Conservation (phyloP, 2,888 invertebrate genomes). For the Drosophila kambysellisi region DNA sequence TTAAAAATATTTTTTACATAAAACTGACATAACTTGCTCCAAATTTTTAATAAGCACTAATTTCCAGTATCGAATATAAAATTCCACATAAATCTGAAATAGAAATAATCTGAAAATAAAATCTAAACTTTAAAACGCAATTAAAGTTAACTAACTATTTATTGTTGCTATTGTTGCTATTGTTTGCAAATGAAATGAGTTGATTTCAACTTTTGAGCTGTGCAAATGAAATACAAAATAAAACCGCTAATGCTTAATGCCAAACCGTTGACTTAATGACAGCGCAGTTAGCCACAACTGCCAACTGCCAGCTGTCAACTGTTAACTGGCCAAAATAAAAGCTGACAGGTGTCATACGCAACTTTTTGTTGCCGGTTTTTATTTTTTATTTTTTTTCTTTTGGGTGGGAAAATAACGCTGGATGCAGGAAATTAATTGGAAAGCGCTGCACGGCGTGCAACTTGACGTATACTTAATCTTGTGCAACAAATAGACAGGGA, state of each 20-base stretch:
- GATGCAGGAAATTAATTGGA: constrained; percentile 62
- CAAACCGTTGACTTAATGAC: constrained; percentile 44
- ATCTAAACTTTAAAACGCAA: background rate
- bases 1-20: background rate
- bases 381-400: background rate
- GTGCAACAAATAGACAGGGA: constrained; percentile 18
- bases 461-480: constrained; percentile 79
- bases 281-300: constrained; percentile 34
- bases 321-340: constrained; percentile 28
- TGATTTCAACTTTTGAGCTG: background rate
- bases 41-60: background rate
- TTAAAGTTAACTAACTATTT: background rate
- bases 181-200: constrained; percentile 9
- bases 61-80: background rate
- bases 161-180: background rate
- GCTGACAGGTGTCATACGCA: constrained; percentile 61
- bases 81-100: background rate
- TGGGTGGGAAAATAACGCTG: background rate
- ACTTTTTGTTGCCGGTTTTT: constrained; percentile 22
- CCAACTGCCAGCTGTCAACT: constrained; percentile 24
- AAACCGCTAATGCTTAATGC: background rate
- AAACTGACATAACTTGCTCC: background rate
- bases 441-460: constrained; percentile 61
- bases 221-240: background rate
- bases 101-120: background rate